A percentile compares a stretch with the other conserved stretches of the same genome.
phyloP scores from a whole-genome alignment of 2,113 vertebrate species.

The Calidris pugnax region DNA sequence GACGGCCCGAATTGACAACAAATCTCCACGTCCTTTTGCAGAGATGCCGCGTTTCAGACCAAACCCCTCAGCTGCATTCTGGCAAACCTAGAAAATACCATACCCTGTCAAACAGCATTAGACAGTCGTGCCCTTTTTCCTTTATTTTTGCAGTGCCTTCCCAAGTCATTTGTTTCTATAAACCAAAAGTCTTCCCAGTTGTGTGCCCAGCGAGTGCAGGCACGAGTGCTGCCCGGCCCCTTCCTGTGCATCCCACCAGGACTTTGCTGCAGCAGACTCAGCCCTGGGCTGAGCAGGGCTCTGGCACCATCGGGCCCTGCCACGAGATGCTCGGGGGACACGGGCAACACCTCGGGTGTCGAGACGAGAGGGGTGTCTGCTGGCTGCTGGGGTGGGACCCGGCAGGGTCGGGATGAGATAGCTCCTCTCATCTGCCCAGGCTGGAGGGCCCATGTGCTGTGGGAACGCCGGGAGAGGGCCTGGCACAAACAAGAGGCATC shows the following conservation, averaged over 20 bases:
- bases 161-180: fast-evolving
- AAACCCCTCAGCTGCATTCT: neutral
- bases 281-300: too few species aligned
- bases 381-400: neutral
- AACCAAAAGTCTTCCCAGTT: neutral
- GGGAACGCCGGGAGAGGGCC: neutral
- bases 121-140: fast-evolving
- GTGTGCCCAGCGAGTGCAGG: fast-evolving
- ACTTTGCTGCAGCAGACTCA: too few species aligned
- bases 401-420: neutral
- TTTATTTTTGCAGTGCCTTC: fast-evolving
- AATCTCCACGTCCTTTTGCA: neutral
- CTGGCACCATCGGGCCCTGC: fast-evolving
- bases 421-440: neutral
- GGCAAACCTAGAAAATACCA: neutral
- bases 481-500: neutral
- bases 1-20: fast-evolving
- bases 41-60: neutral
- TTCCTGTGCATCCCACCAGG: fast-evolving
- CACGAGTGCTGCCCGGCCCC: neutral
- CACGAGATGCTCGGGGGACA: neutral
- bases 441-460: neutral
- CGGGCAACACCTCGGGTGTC: too few species aligned
- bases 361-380: fast-evolving
- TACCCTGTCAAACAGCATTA: fast-evolving